Conservation (phyloP, 2,113 vertebrate genomes). For the Silurus asotus region DNA sequence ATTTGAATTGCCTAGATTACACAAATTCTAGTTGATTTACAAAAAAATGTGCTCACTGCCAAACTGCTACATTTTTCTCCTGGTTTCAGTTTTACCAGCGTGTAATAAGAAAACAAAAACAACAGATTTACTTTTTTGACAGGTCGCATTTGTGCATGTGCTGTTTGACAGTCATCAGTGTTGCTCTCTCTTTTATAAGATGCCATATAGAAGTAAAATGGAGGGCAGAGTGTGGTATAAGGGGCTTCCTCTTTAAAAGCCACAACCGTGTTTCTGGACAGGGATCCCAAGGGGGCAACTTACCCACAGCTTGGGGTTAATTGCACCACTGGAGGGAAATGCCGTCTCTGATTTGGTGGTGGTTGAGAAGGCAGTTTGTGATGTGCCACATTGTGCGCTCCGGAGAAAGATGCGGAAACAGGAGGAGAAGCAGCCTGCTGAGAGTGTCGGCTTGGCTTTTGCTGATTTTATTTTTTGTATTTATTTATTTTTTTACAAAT, state of each 20-base stretch:
- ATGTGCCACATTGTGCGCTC: constrained; percentile 34
- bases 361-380: constrained; percentile 50
- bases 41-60: background rate
- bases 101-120: background rate
- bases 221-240: constrained; percentile 29
- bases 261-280: constrained; percentile 46
- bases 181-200: constrained; percentile 30
- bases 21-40: background rate
- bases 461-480: constrained; percentile 7
- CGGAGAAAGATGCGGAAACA: constrained; percentile 28
- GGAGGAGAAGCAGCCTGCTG: constrained; percentile 42
- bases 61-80: background rate
- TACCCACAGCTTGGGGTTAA: constrained; percentile 52
- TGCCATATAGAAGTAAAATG: constrained; percentile 45
- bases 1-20: background rate
- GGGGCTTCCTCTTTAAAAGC: constrained; percentile 39
- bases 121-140: background rate
- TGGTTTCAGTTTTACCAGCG: background rate
- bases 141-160: background rate
- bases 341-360: constrained; percentile 43
- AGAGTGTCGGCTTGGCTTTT: constrained; percentile 36
- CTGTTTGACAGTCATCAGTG: constrained; percentile 28
- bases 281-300: constrained; percentile 33
- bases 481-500: constrained; percentile 19
- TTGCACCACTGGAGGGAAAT: constrained; percentile 54